Evolutionary conservation across 2,113 vertebrate species (phyloP).

Genomic region (Sebastes fasciatus): DNA sequence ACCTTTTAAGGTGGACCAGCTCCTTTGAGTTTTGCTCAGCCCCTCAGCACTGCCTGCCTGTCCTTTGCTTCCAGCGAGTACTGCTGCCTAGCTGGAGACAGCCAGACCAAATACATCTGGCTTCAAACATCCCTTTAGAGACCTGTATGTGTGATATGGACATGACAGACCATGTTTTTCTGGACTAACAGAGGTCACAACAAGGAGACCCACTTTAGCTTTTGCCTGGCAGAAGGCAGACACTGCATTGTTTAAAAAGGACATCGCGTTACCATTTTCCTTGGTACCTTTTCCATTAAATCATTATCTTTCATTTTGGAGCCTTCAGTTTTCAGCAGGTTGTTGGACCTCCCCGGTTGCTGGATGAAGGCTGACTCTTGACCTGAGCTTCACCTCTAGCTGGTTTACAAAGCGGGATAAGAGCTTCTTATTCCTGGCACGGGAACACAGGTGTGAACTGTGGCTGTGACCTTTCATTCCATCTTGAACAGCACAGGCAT

Average conservation of each 20-base stretch:
- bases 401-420: slow-evolving; percentile 30
- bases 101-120: not conserved
- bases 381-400: slow-evolving; percentile 28
- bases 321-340: not conserved
- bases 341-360: not conserved
- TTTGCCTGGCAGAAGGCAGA: not conserved
- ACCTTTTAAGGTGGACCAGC: too few species aligned
- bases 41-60: too few species aligned
- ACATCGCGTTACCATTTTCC: not conserved
- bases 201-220: not conserved
- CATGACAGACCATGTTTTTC: not conserved
- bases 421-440: slow-evolving; percentile 29
- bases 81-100: not conserved
- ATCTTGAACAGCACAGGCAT: slow-evolving; percentile 11
- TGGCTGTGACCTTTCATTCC: slow-evolving; percentile 48
- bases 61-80: not conserved
- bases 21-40: too few species aligned
- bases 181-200: not conserved
- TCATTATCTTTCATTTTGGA: not conserved
- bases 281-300: not conserved
- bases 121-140: not conserved
- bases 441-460: slow-evolving; percentile 54
- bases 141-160: not conserved
- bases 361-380: not conserved
- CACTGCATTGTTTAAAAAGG: not conserved